phyloP scores from a whole-genome alignment of 2,113 vertebrate genomes.

The Bagarius yarrelli region DNA sequence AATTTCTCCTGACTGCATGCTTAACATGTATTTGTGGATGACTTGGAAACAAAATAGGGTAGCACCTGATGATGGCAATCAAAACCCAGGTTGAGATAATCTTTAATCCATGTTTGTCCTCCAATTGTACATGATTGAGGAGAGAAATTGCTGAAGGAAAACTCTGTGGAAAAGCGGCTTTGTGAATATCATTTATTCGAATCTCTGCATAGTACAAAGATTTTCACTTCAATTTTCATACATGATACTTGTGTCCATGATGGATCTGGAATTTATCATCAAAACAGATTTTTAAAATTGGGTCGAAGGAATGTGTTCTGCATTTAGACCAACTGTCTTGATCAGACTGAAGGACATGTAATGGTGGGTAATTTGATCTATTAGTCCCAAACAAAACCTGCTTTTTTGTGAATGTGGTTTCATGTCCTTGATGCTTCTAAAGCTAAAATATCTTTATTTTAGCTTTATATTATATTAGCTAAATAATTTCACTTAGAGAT shows the following conservation, averaged over 20 bases:
- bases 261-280: not conserved
- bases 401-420: conserved; percentile 9
- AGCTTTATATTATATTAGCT: too few species aligned
- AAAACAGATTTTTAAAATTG: not conserved
- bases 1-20: not conserved
- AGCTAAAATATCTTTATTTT: not conserved
- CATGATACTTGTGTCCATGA: not conserved
- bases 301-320: not conserved
- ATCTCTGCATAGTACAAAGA: not conserved
- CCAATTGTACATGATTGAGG: conserved; percentile 44
- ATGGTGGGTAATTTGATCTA: conserved; percentile 17
- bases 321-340: conserved; percentile 10
- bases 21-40: conserved; percentile 10
- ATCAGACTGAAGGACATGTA: conserved; percentile 21
- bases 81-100: conserved; percentile 42
- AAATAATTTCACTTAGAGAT: too few species aligned
- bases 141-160: conserved; percentile 10
- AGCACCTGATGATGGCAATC: conserved; percentile 34
- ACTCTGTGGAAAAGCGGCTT: not conserved
- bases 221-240: not conserved
- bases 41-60: conserved; percentile 17
- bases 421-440: not conserved
- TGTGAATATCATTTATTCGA: not conserved
- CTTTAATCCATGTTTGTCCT: conserved; percentile 42
- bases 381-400: not conserved